A percentile compares a stretch with the other conserved stretches of the same genome.
phyloP scores from a whole-genome alignment of 2,797 vertebrate genomes.

The Lindbergichthys nudifrons region DNA sequence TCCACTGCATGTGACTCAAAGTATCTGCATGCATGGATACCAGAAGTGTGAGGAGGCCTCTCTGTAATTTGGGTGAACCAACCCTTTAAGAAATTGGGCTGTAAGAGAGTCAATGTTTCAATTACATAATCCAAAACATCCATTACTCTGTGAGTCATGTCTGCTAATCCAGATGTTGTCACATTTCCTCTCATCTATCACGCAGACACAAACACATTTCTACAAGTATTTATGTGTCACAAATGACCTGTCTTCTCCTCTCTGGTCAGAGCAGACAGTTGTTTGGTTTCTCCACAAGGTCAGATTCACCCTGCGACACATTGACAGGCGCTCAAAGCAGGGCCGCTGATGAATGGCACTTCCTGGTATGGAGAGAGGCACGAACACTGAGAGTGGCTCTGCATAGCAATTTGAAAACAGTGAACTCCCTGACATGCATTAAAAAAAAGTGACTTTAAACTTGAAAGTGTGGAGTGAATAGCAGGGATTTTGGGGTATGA shows the following conservation, averaged over 20 bases:
- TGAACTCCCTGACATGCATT: conserved; percentile 30
- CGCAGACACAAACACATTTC: conserved; percentile 42
- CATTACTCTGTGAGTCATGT: conserved; percentile 61
- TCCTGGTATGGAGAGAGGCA: conserved; percentile 36
- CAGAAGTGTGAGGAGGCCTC: conserved; percentile 5
- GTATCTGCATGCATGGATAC: conserved; percentile 16
- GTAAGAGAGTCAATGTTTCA: conserved; percentile 22
- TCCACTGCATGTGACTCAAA: background rate
- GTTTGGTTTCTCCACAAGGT: conserved; percentile 30
- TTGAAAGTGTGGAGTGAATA: conserved; percentile 42
- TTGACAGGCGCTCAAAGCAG: conserved; percentile 58
- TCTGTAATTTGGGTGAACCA: conserved; percentile 39
- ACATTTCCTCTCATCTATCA: conserved; percentile 39
- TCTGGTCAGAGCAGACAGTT: conserved; percentile 30
- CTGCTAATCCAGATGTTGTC: conserved; percentile 67
- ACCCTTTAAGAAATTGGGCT: conserved; percentile 35
- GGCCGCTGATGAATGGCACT: conserved; percentile 51
- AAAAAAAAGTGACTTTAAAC: conserved; percentile 48
- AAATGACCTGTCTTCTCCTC: conserved; percentile 52
- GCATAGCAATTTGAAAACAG: conserved; percentile 47
- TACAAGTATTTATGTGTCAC: conserved; percentile 32
- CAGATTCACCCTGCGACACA: conserved; percentile 50
- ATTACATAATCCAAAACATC: conserved; percentile 62
- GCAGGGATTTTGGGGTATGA: conserved; percentile 29
- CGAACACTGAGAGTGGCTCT: conserved; percentile 25